Evolutionary conservation across 1,140 invertebrate species (phyloP), one percentile per base, ranked within the genome.

Genomic region (Pygmarrhopalites habei): DNA sequence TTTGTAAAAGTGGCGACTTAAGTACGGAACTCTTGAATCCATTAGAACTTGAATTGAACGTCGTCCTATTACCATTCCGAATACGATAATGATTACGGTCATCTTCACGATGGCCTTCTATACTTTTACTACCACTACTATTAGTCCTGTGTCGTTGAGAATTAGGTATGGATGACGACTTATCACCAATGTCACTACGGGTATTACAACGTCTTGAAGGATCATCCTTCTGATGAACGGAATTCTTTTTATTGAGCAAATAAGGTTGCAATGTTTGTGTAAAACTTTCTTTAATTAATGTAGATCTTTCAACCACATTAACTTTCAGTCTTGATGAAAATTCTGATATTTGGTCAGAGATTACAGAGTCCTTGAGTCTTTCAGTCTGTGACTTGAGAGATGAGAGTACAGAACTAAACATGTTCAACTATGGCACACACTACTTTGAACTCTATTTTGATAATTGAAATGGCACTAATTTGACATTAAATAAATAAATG

Each of bases 291-390:
- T 56, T 60, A 28, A 67, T 44, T n/a, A 62, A 28, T 30, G 49
- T 26, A 15, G 66, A 68, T 41, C 39, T 68, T 58, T 68, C 62
- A 30, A 64, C 58, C 10, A 68, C 62, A 58, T 68, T 68, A 26
- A 25, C 23, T 64, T 62, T 64, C 51, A 68, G 62, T 64, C 59
- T 68, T 47, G 66, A 58, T 10, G 66, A 68, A 46, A 68, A 61
- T 29, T 60, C 52, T 30, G 60, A 58, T 17, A 64, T 55, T 62
- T 68, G 66, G 23, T 61, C 62, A 26, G 58, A 47, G 46, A 57
- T 64, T 30, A 68, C 15, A 28, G 52, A 23, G 19, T 68, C 66
- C 29, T 64, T 68, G 19, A 64, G 41, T 35, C 56, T 68, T 23
- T 68, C 62, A 17, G 66, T 53, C 19, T 61, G 52, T 29, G 58